A percentile compares a stretch with the other conserved stretches of the same genome.
Conservation (phyloP, 2,797 vertebrate genomes). For the Xenops minutus region DNA sequence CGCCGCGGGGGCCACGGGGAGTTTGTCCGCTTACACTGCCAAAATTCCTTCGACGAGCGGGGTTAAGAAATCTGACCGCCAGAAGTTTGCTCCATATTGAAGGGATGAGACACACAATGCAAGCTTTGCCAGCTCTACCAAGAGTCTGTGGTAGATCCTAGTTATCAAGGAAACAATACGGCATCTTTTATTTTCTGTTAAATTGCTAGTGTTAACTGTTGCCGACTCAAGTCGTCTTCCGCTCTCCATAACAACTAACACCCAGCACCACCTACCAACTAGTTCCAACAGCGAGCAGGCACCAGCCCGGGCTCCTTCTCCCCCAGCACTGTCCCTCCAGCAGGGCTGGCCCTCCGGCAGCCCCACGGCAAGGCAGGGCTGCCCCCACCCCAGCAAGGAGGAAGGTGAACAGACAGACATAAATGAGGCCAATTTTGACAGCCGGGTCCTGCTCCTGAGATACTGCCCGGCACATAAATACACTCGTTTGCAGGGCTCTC, state of each 20-base stretch:
- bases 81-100: slow-evolving; percentile 95
- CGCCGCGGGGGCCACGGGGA: slow-evolving; percentile 82
- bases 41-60: slow-evolving; percentile 85
- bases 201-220: slow-evolving; percentile 72
- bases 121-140: slow-evolving; percentile 69
- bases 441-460: accelerated
- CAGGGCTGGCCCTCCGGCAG: neutral
- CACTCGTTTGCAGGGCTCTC: neutral
- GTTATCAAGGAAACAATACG: slow-evolving; percentile 70
- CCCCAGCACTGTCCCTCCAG: accelerated
- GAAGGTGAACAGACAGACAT: neutral
- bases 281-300: slow-evolving; percentile 70
- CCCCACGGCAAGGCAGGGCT: neutral
- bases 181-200: slow-evolving; percentile 71
- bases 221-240: slow-evolving; percentile 67
- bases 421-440: neutral
- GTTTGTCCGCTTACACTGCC: slow-evolving; percentile 85
- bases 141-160: slow-evolving; percentile 74
- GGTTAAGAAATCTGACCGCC: slow-evolving; percentile 90
- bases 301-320: neutral
- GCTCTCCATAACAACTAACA: slow-evolving; percentile 71
- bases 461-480: neutral
- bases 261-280: slow-evolving; percentile 57
- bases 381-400: neutral
- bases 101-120: slow-evolving; percentile 67